phyloP scores from a whole-genome alignment of 2,113 vertebrate genomes.

The Malurus melanocephalus region DNA sequence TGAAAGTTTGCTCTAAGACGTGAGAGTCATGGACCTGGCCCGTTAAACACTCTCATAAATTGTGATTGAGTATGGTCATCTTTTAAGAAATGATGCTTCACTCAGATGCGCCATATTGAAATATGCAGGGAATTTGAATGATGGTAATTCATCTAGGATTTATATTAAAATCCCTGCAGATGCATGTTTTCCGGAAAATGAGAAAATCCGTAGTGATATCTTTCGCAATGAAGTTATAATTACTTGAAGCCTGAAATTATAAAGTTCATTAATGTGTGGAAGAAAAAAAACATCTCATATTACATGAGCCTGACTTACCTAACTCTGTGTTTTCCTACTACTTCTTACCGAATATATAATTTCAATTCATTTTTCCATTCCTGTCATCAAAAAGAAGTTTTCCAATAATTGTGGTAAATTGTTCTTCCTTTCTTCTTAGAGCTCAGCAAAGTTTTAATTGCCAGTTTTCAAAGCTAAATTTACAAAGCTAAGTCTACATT shows the following conservation, averaged over 20 bases:
- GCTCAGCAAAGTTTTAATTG: not conserved
- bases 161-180: not conserved
- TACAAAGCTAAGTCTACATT: not conserved
- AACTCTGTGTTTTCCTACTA: not conserved
- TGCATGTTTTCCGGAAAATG: not conserved
- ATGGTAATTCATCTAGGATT: not conserved
- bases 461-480: not conserved
- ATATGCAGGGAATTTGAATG: not conserved
- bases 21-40: not conserved
- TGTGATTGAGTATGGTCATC: not conserved
- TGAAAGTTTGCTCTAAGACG: not conserved
- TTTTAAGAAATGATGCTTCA: not conserved
- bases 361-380: not conserved
- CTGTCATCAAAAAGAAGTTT: not conserved
- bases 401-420: not conserved
- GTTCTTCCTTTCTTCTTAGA: not conserved
- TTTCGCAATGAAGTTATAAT: not conserved
- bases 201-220: not conserved
- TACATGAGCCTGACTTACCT: not conserved
- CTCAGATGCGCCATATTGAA: not conserved
- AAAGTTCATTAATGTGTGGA: not conserved
- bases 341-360: not conserved
- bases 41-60: not conserved
- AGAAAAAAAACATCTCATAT: not conserved
- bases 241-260: conserved; percentile 7